These are phyloP conservation scores for Graphium colonna DNA, from an alignment of 2,888 invertebrate genomes.

Conservation along the genomic window DNA sequence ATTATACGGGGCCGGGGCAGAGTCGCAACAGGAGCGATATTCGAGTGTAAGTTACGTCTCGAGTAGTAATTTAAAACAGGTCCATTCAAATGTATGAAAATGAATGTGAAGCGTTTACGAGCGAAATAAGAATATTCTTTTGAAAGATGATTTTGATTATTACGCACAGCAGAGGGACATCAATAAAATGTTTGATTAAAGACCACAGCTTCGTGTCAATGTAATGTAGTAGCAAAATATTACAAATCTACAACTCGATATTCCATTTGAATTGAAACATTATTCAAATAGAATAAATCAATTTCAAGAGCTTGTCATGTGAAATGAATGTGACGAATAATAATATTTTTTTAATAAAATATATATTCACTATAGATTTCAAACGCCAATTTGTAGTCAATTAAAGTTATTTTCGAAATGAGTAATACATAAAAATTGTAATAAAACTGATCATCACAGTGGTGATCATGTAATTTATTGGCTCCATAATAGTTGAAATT, in stretches of 20 bases:
- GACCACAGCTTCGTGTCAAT: no score
- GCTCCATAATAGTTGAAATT: no score
- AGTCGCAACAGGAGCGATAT: slow-evolving; percentile 18
- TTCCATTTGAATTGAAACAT: neutral
- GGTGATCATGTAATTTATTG: no score
- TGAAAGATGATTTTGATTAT: slow-evolving; percentile 12
- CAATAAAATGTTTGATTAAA: slow-evolving; percentile 30
- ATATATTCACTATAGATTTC: no score
- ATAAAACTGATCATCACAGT: no score
- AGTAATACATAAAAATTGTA: no score
- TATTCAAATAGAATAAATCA: neutral
- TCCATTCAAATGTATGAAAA: slow-evolving; percentile 13
- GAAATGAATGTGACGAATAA: no score
- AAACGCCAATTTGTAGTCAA: no score
- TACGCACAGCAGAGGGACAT: neutral
- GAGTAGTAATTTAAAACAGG: slow-evolving; percentile 16
- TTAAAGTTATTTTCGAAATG: no score
- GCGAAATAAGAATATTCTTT: slow-evolving; percentile 8
- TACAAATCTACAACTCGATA: neutral
- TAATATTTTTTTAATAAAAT: no score
- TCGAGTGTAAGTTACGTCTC: slow-evolving; percentile 12
- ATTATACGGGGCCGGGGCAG: slow-evolving; percentile 11
- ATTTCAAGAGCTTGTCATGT: no score
- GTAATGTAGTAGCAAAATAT: no score
- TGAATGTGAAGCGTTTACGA: slow-evolving; percentile 13